phyloP scores from a whole-genome alignment of 2,888 invertebrate genomes.

The Stratiomys singularior region DNA sequence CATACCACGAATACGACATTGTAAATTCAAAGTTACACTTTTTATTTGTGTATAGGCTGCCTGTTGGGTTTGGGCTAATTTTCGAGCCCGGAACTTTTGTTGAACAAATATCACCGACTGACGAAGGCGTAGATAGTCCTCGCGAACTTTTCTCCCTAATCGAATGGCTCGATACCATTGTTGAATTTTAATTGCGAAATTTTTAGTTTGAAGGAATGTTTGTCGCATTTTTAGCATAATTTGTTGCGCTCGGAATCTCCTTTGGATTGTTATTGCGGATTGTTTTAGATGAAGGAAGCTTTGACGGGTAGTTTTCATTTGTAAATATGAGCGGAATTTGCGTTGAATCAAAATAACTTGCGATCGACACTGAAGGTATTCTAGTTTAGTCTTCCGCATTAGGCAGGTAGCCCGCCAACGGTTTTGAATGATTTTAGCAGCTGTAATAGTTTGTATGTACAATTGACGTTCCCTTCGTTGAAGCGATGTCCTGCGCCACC shows the following conservation, averaged over 20 bases:
- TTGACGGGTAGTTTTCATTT: background rate
- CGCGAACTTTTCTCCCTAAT: constrained; percentile 58
- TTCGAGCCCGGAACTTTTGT: constrained; percentile 64
- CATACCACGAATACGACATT: constrained; percentile 67
- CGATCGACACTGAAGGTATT: constrained; percentile 54
- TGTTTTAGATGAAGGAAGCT: background rate
- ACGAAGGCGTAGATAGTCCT: constrained; percentile 53
- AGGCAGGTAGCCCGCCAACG: constrained; percentile 42
- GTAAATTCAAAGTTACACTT: constrained; percentile 58
- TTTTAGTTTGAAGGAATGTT: constrained; percentile 54
- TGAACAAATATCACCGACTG: constrained; percentile 58
- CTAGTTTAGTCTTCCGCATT: constrained; percentile 53
- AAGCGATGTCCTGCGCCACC: constrained; percentile 61
- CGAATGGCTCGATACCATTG: constrained; percentile 57
- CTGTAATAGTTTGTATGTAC: constrained; percentile 41
- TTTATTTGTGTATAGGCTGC: constrained; percentile 57
- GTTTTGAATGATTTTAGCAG: background rate
- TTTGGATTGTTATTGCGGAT: constrained; percentile 60
- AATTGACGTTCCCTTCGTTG: constrained; percentile 59
- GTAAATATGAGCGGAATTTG: background rate
- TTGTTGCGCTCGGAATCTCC: constrained; percentile 59
- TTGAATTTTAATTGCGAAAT: constrained; percentile 57
- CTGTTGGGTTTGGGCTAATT: constrained; percentile 63
- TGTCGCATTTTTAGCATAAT: constrained; percentile 52
- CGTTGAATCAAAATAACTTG: constrained; percentile 46